These are phyloP conservation scores for Pseudopipra pipra DNA, from an alignment of 2,113 vertebrate genomes.

Conservation along the genomic window DNA sequence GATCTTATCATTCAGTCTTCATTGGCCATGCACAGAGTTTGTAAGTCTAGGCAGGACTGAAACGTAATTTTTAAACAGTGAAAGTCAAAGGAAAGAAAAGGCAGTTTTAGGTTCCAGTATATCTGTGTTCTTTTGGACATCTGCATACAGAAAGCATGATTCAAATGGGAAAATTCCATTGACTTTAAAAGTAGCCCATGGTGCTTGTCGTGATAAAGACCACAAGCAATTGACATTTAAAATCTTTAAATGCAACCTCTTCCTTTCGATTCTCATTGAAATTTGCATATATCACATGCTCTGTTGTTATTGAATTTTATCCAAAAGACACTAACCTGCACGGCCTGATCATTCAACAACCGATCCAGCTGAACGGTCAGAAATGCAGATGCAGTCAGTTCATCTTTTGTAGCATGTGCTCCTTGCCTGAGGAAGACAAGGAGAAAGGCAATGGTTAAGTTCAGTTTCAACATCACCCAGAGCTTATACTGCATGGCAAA, in stretches of 20 bases:
- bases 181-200: background rate
- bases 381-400: conserved; percentile 88
- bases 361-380: conserved; percentile 88
- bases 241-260: background rate
- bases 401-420: conserved; percentile 79
- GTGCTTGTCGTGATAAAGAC: background rate
- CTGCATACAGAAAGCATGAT: background rate
- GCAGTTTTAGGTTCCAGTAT: background rate
- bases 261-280: background rate
- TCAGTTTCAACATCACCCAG: background rate
- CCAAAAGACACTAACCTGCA: conserved; percentile 80
- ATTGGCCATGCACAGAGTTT: background rate
- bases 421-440: conserved; percentile 83
- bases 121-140: background rate
- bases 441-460: background rate
- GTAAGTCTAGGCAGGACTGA: background rate
- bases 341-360: conserved; percentile 80
- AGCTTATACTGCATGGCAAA: background rate
- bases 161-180: background rate
- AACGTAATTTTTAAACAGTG: background rate
- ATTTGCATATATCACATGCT: background rate
- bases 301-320: background rate
- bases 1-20: background rate
- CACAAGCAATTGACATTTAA: background rate
- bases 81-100: background rate